Base-by-base conservation (phyloP, 2,888 invertebrate species). In the Iphiclides podalirius region DNA sequence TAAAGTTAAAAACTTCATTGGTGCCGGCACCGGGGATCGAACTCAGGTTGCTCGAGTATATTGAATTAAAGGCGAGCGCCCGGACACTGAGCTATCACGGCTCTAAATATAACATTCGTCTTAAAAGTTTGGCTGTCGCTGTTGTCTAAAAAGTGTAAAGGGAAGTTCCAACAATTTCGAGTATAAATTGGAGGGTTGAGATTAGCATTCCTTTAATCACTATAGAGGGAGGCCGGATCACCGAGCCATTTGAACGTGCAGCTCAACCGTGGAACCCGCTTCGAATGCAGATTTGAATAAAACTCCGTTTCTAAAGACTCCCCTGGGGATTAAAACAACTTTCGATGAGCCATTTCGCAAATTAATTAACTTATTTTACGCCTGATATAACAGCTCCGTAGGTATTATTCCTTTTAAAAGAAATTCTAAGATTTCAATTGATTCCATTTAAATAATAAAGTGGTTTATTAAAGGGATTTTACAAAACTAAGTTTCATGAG, bases 191-290 rank as follows among this genome's bases (percentile, higher is more conserved):
- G 68, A 67, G 72, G 66, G 62, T 63, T 61, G 64, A 65, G 66
- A 79, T 79, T 71, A 72, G 71, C 73, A 70, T 78, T 78, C 73
- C 67, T 79, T 76, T 77, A 77, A 81, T 80, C 70, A 72, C 72
- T 70, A 72, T 68, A 75, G 59, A 61, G 73, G 72, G 74, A 74
- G 70, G 63, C 60, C 63, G 64, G 66, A 67, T 70, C 65, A 67
- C 64, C 58, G 66, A 57, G 61, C 69, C 66, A 68, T 72, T 72
- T 70, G 68, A 79, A 75, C 72, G 74, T 76, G 76, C 79, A 77
- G 64, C 66, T 67, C 60, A 63, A 69, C 55, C 64, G 66, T 63
- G 66, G 63, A 65, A 63, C 69, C 63, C 67, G 57, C 64, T 64
- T 53, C 60, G 67, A 71, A 79, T 78, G 74, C 74, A 76, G 76